Base-by-base conservation (phyloP, 2,888 invertebrate genomes). In the Boloria euphrosyne region DNA sequence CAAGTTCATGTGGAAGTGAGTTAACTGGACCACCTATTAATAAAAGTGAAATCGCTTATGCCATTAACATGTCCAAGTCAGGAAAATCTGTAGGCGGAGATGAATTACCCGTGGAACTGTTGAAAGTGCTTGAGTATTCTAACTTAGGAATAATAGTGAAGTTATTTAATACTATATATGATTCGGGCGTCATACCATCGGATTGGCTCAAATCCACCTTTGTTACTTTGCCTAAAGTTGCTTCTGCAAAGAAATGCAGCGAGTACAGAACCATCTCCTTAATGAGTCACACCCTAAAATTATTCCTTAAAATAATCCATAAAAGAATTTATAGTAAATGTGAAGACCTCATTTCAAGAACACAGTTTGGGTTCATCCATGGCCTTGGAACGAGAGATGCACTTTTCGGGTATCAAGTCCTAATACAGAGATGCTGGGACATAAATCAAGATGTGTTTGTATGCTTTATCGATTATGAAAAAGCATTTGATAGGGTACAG, bases 251-350 rank as follows among this genome's bases (percentile, higher is more conserved):
- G 52, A 52, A 44, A 61, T 52, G 44, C 22, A 14, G 22, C 27
- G 61, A 61, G 22, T 61, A n/a, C 31, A 60, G 51, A 51, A 60
- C 47, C 14, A 58, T 47, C n/a, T 58, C 58, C 47, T 47, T 58
- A 18, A 58, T 57, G 14, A 57, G 57, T 47, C 57, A 58, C 27
- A 47, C 14, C 58, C 47, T 58, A 14, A 58, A 58, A 47, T 46
- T 22, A 22, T 22, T 22, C 22, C 22, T 22, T 22, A 22, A 22
- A 22, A 3, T 22, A 46, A 47, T 47, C 43, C 58, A 47, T 58
- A 44, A 43, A 55, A 55, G 43, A 55, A 43, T 54, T 54, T 43
- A 22, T 22, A 22, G 22, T 22, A 47, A 14, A n/a, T 47, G 50
- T 16, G 17, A 17, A 50, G 10, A 22, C 22, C 50, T 17, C 50